Evolutionary conservation across 2,888 invertebrate species (phyloP).

Genomic region (Axea sp.): DNA sequence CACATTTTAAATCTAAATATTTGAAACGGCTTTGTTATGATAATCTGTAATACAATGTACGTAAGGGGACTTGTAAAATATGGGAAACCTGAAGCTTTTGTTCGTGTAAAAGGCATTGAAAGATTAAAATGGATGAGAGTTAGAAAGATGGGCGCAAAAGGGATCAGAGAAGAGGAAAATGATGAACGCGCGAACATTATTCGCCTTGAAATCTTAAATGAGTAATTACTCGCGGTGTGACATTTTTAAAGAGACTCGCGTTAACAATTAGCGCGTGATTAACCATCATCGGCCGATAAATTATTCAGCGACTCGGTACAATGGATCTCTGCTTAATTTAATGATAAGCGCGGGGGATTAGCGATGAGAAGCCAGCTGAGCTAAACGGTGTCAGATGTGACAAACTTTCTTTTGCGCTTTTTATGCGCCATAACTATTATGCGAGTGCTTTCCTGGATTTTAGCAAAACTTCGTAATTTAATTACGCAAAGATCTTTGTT

Average conservation of each 20-base stretch:
- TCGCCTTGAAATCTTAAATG: constrained; percentile 42
- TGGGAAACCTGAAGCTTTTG: constrained; percentile 52
- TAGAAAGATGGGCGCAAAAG: constrained; percentile 39
- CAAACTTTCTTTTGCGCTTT: too few relatives aligned
- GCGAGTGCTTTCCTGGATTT: too few relatives aligned
- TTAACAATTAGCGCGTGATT: constrained; percentile 50
- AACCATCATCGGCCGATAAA: constrained; percentile 39
- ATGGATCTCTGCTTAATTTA: constrained; percentile 15
- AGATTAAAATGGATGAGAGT: constrained; percentile 59
- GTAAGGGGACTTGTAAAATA: constrained; percentile 56
- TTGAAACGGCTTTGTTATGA: constrained; percentile 49
- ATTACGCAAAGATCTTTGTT: too few relatives aligned
- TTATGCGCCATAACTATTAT: too few relatives aligned
- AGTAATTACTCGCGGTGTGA: constrained; percentile 48
- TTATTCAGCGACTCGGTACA: constrained; percentile 13
- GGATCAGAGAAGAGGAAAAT: constrained; percentile 56
- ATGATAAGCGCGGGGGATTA: constrained; percentile 21
- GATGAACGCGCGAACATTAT: constrained; percentile 54
- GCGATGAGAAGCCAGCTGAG: constrained; percentile 2
- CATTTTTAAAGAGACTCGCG: constrained; percentile 38
- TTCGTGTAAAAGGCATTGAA: constrained; percentile 58
- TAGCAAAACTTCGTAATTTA: too few relatives aligned
- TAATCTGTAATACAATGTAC: constrained; percentile 47
- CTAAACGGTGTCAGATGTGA: too few relatives aligned
- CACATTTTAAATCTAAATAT: constrained; percentile 53